Evolutionary conservation across 2,797 vertebrate genomes (phyloP).

Genomic region (Leucoraja ocellata): DNA sequence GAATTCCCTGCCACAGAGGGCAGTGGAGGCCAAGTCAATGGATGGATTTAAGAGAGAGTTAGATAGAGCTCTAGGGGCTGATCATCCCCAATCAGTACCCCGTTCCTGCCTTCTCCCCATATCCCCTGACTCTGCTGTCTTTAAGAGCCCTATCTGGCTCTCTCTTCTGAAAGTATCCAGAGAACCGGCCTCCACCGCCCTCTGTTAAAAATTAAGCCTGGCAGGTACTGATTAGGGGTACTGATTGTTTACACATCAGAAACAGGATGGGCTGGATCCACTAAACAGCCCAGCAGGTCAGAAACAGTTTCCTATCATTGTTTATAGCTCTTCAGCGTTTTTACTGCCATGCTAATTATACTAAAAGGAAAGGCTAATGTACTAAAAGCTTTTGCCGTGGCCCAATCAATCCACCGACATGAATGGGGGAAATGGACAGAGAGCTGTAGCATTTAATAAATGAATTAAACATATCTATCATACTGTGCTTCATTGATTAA

Average conservation of each 20-base stretch:
- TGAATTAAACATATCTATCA: conserved; percentile 6
- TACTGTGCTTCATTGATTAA: neutral
- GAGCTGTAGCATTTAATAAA: neutral
- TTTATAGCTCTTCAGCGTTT: neutral
- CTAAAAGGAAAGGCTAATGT: conserved; percentile 18
- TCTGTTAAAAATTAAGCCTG: neutral
- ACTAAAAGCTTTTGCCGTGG: conserved; percentile 17
- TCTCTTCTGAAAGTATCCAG: too few species aligned
- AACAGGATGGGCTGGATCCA: neutral
- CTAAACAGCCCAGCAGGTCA: neutral
- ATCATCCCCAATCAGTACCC: too few species aligned
- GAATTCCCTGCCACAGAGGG: too few species aligned
- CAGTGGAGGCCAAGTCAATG: too few species aligned
- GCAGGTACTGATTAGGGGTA: neutral
- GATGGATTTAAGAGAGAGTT: too few species aligned
- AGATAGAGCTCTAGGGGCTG: too few species aligned
- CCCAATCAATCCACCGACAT: neutral
- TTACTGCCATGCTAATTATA: neutral
- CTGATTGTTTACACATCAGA: neutral
- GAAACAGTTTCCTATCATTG: neutral
- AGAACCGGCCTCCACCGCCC: too few species aligned
- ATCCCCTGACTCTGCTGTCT: too few species aligned
- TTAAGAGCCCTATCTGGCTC: too few species aligned
- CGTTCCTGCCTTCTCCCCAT: too few species aligned
- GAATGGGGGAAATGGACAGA: neutral